Conservation (phyloP, 1,140 invertebrate genomes). For the Neotoxoptera formosana region DNA sequence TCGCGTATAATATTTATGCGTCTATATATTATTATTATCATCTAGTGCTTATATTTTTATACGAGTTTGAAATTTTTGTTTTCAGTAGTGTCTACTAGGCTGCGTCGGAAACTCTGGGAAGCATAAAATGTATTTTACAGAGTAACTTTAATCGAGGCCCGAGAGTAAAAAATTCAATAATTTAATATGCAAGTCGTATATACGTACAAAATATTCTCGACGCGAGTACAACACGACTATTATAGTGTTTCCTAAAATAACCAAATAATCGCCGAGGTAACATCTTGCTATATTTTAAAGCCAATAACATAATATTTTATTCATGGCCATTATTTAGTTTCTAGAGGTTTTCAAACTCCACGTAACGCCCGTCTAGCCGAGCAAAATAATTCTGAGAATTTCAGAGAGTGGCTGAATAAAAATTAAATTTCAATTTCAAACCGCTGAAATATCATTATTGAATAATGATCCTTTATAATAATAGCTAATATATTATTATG, state of each 20-base stretch:
- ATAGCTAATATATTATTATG: not conserved
- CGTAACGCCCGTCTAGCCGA: not conserved
- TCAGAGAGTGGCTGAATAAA: not conserved
- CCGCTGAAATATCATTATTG: not conserved
- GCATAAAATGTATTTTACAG: not conserved
- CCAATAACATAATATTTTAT: not conserved
- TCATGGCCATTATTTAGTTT: not conserved
- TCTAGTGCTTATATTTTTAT: not conserved
- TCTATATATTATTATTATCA: not conserved
- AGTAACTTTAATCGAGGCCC: not conserved
- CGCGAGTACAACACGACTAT: not conserved
- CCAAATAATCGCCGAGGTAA: not conserved
- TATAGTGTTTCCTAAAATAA: not conserved
- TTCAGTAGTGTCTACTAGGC: not conserved
- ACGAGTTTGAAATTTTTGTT: not conserved
- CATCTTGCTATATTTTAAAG: not conserved
- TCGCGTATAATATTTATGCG: not conserved
- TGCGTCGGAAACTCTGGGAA: not conserved
- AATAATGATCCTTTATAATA: not conserved
- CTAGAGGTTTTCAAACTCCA: not conserved
- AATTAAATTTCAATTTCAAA: not conserved
- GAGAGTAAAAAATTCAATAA: constrained; percentile 5
- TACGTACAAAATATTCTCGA: not conserved
- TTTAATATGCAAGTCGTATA: not conserved
- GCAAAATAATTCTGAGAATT: not conserved